Evolutionary conservation across 2,888 invertebrate species (phyloP).

Genomic region (Acanthosoma haemorrhoidale): DNA sequence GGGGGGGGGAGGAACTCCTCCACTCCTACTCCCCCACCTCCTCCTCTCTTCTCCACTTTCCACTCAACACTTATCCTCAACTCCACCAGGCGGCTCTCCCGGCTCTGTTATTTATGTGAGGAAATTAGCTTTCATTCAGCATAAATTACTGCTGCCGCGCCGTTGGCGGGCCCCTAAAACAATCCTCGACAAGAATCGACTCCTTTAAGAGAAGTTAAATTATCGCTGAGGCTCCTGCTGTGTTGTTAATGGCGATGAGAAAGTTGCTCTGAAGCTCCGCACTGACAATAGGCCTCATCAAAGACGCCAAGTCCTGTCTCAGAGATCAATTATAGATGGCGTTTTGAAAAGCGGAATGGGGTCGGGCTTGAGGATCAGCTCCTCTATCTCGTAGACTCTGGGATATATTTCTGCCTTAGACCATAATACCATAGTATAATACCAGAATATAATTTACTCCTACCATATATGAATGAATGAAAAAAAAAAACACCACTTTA

Average conservation of each 20-base stretch:
- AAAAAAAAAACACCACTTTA: too few species aligned
- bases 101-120: slow-evolving; percentile 37
- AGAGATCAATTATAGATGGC: slow-evolving; percentile 35
- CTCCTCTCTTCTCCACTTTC: neutral
- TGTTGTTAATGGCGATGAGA: slow-evolving; percentile 3
- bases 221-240: slow-evolving; percentile 1
- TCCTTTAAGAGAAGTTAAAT: slow-evolving; percentile 24
- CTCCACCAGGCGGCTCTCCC: neutral
- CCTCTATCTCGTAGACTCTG: neutral
- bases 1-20: neutral
- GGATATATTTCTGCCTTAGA: neutral
- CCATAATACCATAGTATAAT: too few species aligned
- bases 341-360: slow-evolving; percentile 19
- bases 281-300: slow-evolving; percentile 30
- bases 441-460: too few species aligned
- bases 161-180: slow-evolving; percentile 32
- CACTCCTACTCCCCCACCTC: neutral
- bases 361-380: neutral
- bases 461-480: too few species aligned
- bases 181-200: slow-evolving; percentile 19
- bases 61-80: neutral
- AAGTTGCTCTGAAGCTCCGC: slow-evolving; percentile 24
- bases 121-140: slow-evolving; percentile 40
- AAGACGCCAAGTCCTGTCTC: slow-evolving; percentile 26
- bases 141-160: slow-evolving; percentile 38